Conservation (phyloP, 1,140 invertebrate species). For the Habropoda laboriosa region DNA sequence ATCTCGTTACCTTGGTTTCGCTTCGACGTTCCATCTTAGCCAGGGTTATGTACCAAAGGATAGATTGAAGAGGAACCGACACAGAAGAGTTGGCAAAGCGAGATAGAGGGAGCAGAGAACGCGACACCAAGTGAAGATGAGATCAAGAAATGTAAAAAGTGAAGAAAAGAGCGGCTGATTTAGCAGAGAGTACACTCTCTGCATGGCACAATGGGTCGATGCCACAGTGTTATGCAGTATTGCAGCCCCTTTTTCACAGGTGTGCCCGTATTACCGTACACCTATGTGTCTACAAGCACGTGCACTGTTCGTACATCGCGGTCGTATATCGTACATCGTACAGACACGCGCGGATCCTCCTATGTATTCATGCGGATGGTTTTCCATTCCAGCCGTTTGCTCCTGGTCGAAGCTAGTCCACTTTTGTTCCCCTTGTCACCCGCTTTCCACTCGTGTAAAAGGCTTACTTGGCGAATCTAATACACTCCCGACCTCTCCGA, state of each 20-base stretch:
- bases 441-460: conserved; percentile 51
- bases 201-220: conserved; percentile 58
- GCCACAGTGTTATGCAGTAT: conserved; percentile 14
- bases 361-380: conserved; percentile 6
- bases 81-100: not conserved
- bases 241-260: conserved; percentile 19
- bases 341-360: not conserved
- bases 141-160: conserved; percentile 35
- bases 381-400: conserved; percentile 24
- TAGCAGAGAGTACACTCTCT: conserved; percentile 63
- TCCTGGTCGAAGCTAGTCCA: conserved; percentile 28
- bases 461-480: conserved; percentile 63
- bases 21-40: conserved; percentile 46
- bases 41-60: conserved; percentile 48
- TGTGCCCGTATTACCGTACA: conserved; percentile 11
- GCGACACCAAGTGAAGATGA: conserved; percentile 15
- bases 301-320: not conserved
- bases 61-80: conserved; percentile 29
- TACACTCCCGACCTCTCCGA: conserved; percentile 48
- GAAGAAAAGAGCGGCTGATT: conserved; percentile 63
- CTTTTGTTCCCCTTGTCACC: conserved; percentile 41
- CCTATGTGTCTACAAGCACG: conserved; percentile 6
- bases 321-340: not conserved
- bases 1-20: conserved; percentile 56
- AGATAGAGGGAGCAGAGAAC: not conserved